Evolutionary conservation across 1,140 invertebrate genomes (phyloP).

Genomic region (Nasonia vitripennis): DNA sequence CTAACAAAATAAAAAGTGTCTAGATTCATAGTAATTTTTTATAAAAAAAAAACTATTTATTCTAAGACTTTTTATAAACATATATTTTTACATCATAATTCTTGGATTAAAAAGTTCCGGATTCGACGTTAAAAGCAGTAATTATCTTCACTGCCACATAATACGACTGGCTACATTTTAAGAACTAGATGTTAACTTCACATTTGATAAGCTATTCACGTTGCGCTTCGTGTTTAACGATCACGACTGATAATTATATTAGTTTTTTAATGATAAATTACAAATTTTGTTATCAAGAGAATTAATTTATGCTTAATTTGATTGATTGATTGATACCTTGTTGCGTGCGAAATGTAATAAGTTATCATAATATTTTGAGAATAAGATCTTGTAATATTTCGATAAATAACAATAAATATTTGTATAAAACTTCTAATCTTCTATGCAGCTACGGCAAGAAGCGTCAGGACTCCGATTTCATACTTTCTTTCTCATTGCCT

Average conservation of each 20-base stretch:
- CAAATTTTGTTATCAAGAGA: slow-evolving; percentile 33
- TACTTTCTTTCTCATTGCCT: slow-evolving; percentile 45
- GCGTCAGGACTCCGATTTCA: slow-evolving; percentile 18
- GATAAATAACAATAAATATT: slow-evolving; percentile 41
- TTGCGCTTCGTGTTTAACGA: slow-evolving; percentile 20
- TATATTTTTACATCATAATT: slow-evolving; percentile 40
- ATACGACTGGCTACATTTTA: slow-evolving; percentile 38
- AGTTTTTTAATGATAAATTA: slow-evolving; percentile 24
- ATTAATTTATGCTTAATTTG: slow-evolving; percentile 31
- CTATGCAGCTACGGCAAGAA: not conserved
- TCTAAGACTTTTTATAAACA: not conserved
- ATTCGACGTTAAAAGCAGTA: not conserved
- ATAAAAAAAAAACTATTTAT: slow-evolving; percentile 21
- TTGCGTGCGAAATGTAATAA: slow-evolving; percentile 31
- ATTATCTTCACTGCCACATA: not conserved
- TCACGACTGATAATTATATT: slow-evolving; percentile 45
- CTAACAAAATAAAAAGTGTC: slow-evolving; percentile 47
- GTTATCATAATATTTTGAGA: slow-evolving; percentile 42
- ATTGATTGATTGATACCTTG: slow-evolving; percentile 16
- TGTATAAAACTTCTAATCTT: slow-evolving; percentile 26
- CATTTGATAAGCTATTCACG: slow-evolving; percentile 27
- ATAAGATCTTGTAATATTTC: slow-evolving; percentile 49
- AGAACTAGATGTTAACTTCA: slow-evolving; percentile 29
- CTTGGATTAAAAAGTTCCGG: not conserved
- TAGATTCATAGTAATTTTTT: slow-evolving; percentile 27